Evolutionary conservation across 1,140 invertebrate species (phyloP).

Genomic region (Stenopsyche tienmushanensis): DNA sequence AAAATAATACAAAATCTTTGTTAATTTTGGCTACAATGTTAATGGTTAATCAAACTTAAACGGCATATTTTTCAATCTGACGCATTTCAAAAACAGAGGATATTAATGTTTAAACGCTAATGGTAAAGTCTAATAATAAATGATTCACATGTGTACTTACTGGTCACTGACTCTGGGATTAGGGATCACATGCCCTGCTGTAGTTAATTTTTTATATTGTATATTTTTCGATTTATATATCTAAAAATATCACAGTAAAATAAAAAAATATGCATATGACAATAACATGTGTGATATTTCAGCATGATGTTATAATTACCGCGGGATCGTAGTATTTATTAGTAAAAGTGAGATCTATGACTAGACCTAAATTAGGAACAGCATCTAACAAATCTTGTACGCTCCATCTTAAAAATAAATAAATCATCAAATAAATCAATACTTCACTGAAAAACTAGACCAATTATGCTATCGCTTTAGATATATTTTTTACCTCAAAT

Average conservation of each 20-base stretch:
- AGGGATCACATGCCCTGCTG: slow-evolving; percentile 29
- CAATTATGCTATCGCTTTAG: too few species aligned
- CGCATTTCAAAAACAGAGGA: too few species aligned
- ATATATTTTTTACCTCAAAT: too few species aligned
- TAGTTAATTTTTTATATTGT: slow-evolving; percentile 28
- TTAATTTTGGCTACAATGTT: too few species aligned
- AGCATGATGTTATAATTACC: slow-evolving; percentile 13
- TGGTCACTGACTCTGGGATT: not conserved
- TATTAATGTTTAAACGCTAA: too few species aligned
- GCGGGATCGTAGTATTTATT: slow-evolving; percentile 33
- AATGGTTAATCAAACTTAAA: too few species aligned
- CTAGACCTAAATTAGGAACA: slow-evolving; percentile 32
- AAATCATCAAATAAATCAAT: not conserved
- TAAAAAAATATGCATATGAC: not conserved
- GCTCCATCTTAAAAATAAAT: slow-evolving; percentile 32
- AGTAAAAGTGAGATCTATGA: slow-evolving; percentile 35
- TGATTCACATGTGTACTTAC: too few species aligned
- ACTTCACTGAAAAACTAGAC: not conserved
- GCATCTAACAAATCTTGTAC: slow-evolving; percentile 12
- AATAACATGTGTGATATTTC: not conserved
- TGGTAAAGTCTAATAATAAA: too few species aligned
- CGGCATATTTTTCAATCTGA: too few species aligned
- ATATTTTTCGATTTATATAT: slow-evolving; percentile 6
- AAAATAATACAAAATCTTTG: too few species aligned
- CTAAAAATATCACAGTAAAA: slow-evolving; percentile 13